These are phyloP conservation scores for Noctua comes DNA, from an alignment of 2,888 invertebrate genomes.

Conservation along the genomic window DNA sequence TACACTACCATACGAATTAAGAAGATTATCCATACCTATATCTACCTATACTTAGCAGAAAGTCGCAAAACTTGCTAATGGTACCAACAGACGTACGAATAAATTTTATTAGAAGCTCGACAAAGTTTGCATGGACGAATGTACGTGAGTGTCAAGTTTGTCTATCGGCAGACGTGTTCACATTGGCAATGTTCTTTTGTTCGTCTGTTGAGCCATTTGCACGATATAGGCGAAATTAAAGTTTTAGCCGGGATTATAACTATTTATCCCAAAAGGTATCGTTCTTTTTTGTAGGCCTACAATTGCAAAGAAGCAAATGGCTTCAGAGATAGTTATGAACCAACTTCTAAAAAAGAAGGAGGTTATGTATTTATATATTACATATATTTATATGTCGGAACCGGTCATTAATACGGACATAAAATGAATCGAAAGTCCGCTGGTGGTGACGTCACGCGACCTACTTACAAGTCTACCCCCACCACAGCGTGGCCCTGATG, in stretches of 20 bases:
- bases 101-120: conserved; percentile 67
- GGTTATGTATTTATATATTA: too few species aligned
- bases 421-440: too few species aligned
- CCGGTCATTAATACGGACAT: too few species aligned
- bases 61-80: conserved; percentile 68
- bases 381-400: too few species aligned
- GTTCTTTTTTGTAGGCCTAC: neutral
- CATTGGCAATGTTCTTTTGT: conserved; percentile 67
- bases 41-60: conserved; percentile 52
- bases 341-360: too few species aligned
- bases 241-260: conserved; percentile 9
- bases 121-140: conserved; percentile 67
- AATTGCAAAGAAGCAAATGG: neutral
- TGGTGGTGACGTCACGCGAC: too few species aligned
- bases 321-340: neutral
- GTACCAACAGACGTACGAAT: conserved; percentile 62
- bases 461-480: too few species aligned
- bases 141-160: conserved; percentile 74
- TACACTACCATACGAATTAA: conserved; percentile 50
- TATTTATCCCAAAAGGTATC: neutral
- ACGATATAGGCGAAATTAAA: conserved; percentile 10
- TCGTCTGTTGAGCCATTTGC: conserved; percentile 45
- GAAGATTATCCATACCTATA: conserved; percentile 58
- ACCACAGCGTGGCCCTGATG: too few species aligned
- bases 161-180: conserved; percentile 69